Conservation (phyloP, 2,888 invertebrate species). For the Plusia festucae region DNA sequence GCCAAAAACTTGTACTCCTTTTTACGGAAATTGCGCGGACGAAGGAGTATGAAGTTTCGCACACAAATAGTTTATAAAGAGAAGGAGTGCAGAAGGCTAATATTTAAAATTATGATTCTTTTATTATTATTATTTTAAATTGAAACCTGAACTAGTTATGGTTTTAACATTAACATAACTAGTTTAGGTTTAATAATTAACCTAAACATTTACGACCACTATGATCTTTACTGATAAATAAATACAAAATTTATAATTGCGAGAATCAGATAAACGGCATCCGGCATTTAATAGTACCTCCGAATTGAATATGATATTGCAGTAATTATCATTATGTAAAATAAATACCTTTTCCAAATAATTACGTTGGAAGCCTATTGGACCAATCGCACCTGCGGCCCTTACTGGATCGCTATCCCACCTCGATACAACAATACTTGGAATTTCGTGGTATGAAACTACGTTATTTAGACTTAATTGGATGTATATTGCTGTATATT, state of each 20-base stretch:
- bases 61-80: too few species aligned
- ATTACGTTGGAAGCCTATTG: constrained; percentile 40
- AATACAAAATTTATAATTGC: not conserved
- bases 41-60: too few species aligned
- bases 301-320: constrained; percentile 15
- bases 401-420: constrained; percentile 40
- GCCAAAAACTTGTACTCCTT: too few species aligned
- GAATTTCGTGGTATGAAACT: constrained; percentile 23
- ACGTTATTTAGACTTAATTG: constrained; percentile 30
- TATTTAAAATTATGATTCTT: too few species aligned
- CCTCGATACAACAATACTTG: constrained; percentile 25
- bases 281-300: constrained; percentile 12
- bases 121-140: too few species aligned
- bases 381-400: constrained; percentile 46
- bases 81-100: too few species aligned
- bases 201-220: not conserved
- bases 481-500: constrained; percentile 9
- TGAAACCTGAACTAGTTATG: too few species aligned
- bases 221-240: not conserved
- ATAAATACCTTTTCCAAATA: constrained; percentile 47
- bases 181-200: too few species aligned
- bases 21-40: too few species aligned
- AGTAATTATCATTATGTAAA: constrained; percentile 39
- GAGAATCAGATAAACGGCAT: not conserved
- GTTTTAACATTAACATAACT: too few species aligned